Evolutionary conservation across 2,888 invertebrate genomes (phyloP).

Genomic region (Agrypnus murinus): DNA sequence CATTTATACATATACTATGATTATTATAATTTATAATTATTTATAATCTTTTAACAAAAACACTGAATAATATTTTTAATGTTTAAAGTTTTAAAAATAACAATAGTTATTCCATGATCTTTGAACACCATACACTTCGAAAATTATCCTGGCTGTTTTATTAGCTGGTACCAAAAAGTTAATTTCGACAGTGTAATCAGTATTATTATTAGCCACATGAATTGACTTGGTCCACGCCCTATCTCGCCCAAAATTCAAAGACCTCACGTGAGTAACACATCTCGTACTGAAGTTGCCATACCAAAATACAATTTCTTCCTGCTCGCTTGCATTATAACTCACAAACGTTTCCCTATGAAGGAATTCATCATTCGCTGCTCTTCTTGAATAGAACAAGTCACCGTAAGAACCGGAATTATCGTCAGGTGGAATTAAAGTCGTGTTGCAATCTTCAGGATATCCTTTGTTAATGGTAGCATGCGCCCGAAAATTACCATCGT

Average conservation of each 20-base stretch:
- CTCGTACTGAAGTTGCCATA: neutral
- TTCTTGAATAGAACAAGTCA: neutral
- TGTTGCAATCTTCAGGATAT: neutral
- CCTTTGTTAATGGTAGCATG: neutral
- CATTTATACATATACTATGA: no score
- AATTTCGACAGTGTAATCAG: neutral
- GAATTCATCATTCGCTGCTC: neutral
- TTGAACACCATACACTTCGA: constrained; percentile 1
- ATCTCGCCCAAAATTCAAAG: neutral
- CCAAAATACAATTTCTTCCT: neutral
- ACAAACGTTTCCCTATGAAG: neutral
- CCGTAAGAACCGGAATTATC: neutral
- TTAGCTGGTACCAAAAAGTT: neutral
- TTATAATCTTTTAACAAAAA: no score
- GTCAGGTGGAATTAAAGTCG: neutral
- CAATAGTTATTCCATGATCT: no score
- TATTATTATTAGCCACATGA: neutral
- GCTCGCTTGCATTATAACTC: neutral
- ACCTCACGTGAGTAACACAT: neutral
- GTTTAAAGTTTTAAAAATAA: no score
- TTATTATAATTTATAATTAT: no score
- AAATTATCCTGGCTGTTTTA: neutral
- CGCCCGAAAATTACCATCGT: neutral
- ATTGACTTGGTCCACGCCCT: neutral
- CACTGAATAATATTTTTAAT: no score